Evolutionary conservation across 2,888 invertebrate genomes (phyloP).

Genomic region (Dione juno): DNA sequence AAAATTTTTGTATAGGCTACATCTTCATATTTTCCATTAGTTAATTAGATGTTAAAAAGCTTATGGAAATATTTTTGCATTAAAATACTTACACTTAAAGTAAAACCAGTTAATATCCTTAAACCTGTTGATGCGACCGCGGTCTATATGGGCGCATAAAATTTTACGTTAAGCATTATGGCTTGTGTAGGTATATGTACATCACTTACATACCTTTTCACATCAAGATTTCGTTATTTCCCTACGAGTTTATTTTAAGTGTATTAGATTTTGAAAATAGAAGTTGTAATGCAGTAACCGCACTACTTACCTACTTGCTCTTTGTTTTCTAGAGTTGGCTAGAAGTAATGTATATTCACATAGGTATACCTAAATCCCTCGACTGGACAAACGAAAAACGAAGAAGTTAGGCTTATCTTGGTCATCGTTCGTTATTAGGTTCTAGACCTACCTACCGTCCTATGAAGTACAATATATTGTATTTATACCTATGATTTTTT

Average conservation of each 20-base stretch:
- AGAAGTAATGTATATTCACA: no score
- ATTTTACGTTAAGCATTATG: slow-evolving; percentile 21
- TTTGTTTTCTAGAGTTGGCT: not conserved
- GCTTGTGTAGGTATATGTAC: slow-evolving; percentile 8
- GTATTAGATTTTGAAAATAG: not conserved
- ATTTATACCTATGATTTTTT: no score
- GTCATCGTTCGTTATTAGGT: no score
- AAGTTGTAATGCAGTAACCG: not conserved
- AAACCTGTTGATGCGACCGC: slow-evolving; percentile 19
- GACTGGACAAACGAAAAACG: no score
- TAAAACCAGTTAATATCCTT: slow-evolving; percentile 11
- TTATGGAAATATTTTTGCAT: slow-evolving; percentile 4
- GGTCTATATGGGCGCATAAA: slow-evolving; percentile 18
- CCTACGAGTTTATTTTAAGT: not conserved
- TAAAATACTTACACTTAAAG: not conserved
- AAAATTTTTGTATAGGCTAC: no score
- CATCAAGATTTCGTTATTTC: slow-evolving; percentile 8
- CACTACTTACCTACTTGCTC: not conserved
- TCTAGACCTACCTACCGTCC: no score
- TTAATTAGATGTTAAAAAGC: not conserved
- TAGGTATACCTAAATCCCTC: no score
- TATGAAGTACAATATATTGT: no score
- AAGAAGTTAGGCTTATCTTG: no score
- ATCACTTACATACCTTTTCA: slow-evolving; percentile 20
- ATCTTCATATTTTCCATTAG: not conserved